A percentile compares a stretch with the other conserved stretches of the same genome.
Conservation (phyloP, 2,888 invertebrate species). For the Emmelina monodactyla region DNA sequence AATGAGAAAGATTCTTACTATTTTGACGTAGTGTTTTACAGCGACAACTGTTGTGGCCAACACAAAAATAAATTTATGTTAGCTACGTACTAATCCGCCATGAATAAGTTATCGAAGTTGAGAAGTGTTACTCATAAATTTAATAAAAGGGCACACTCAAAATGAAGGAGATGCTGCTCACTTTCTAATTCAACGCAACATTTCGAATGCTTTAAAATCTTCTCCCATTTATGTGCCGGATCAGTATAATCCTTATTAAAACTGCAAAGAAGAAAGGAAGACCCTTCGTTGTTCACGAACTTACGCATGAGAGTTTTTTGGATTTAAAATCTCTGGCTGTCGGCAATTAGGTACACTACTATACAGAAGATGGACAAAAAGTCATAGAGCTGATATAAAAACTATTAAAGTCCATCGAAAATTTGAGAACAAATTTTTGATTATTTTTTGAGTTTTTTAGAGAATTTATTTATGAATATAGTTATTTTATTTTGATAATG, state of each 20-base stretch:
- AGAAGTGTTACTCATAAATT: conserved; percentile 20
- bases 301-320: conserved; percentile 12
- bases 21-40: conserved; percentile 12
- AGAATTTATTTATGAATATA: too few relatives aligned
- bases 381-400: conserved; percentile 10
- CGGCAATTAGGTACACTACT: conserved; percentile 7
- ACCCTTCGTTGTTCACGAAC: conserved; percentile 9
- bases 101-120: conserved; percentile 4
- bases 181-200: conserved; percentile 17
- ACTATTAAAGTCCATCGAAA: conserved; percentile 5
- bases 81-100: conserved; percentile 12
- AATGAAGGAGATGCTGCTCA: conserved; percentile 21
- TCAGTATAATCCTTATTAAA: conserved; percentile 20
- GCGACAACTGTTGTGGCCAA: conserved; percentile 14
- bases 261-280: conserved; percentile 13
- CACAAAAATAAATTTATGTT: conserved; percentile 15
- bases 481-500: too few relatives aligned
- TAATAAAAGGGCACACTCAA: conserved; percentile 21
- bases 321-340: conserved; percentile 9
- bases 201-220: conserved; percentile 17
- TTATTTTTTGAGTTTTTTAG: too few relatives aligned
- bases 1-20: not conserved
- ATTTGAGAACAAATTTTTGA: conserved; percentile 3
- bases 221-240: conserved; percentile 19
- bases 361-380: conserved; percentile 8